Conservation (phyloP, 1,140 invertebrate genomes). For the Lutraria rhynchaena region DNA sequence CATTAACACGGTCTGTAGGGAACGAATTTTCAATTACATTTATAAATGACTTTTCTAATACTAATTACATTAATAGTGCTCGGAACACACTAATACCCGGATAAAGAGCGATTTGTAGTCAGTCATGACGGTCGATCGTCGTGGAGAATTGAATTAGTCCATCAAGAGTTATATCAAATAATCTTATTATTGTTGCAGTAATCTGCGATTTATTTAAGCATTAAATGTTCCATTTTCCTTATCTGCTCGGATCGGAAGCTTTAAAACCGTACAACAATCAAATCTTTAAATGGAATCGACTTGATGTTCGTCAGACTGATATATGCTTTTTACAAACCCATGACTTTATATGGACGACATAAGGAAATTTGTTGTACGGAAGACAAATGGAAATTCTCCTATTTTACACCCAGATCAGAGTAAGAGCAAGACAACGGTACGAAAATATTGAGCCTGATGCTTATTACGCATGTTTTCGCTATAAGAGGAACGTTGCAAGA, state of each 20-base stretch:
- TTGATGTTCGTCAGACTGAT: background rate
- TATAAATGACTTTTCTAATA: conserved; percentile 55
- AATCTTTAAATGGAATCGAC: background rate
- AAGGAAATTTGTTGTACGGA: background rate
- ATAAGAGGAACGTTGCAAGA: too few species aligned
- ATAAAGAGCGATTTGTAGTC: conserved; percentile 47
- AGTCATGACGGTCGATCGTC: background rate
- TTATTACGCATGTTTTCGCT: too few species aligned
- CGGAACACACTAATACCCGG: conserved; percentile 36
- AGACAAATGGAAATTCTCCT: background rate
- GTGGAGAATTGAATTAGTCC: conserved; percentile 38
- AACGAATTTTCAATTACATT: conserved; percentile 54
- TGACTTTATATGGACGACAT: background rate
- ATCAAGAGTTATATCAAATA: conserved; percentile 32
- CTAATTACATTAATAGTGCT: conserved; percentile 54
- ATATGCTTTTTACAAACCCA: too few species aligned
- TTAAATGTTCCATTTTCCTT: conserved; percentile 4
- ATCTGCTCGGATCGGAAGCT: background rate
- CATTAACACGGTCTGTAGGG: conserved; percentile 45
- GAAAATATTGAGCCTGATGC: too few species aligned
- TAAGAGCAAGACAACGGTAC: too few species aligned
- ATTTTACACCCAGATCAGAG: too few species aligned
- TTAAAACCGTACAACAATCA: background rate
- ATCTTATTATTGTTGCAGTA: conserved; percentile 25
- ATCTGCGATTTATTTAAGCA: conserved; percentile 24